Percentiles rank a stretch among this genome's conserved stretches.
Conservation (phyloP, 2,113 vertebrate species). For the Dolichallabes microphthalmus region DNA sequence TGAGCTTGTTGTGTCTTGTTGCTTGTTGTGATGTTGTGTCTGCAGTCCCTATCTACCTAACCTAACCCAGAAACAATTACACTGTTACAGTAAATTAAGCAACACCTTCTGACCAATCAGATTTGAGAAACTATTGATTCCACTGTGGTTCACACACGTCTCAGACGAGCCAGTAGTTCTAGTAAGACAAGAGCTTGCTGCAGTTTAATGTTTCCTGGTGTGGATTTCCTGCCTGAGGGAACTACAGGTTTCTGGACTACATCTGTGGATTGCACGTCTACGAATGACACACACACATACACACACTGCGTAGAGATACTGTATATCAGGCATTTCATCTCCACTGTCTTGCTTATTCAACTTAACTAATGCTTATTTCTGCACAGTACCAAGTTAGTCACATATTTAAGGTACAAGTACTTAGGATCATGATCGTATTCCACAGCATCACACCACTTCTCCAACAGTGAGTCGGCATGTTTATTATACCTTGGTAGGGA, state of each 20-base stretch:
- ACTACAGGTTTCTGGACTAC: neutral
- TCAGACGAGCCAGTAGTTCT: neutral
- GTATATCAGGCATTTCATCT: neutral
- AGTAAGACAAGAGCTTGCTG: neutral
- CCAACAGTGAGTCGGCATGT: neutral
- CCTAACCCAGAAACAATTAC: too few species aligned
- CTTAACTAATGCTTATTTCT: neutral
- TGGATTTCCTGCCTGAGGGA: neutral
- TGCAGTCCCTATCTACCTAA: too few species aligned
- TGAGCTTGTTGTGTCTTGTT: too few species aligned
- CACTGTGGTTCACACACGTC: neutral
- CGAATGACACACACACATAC: neutral
- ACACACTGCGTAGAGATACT: neutral
- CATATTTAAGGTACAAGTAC: neutral
- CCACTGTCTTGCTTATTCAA: neutral
- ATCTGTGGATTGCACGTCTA: neutral
- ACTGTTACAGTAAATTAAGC: neutral
- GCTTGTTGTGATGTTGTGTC: too few species aligned
- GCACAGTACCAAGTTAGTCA: neutral
- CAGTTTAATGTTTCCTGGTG: constrained; percentile 4
- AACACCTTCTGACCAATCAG: constrained; percentile 7
- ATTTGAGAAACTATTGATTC: neutral
- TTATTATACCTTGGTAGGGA: neutral
- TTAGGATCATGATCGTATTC: neutral
- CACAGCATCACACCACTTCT: neutral